Evolutionary conservation across 2,888 invertebrate species (phyloP), one percentile per base, ranked within the genome.

Genomic region (Trilocha varians): DNA sequence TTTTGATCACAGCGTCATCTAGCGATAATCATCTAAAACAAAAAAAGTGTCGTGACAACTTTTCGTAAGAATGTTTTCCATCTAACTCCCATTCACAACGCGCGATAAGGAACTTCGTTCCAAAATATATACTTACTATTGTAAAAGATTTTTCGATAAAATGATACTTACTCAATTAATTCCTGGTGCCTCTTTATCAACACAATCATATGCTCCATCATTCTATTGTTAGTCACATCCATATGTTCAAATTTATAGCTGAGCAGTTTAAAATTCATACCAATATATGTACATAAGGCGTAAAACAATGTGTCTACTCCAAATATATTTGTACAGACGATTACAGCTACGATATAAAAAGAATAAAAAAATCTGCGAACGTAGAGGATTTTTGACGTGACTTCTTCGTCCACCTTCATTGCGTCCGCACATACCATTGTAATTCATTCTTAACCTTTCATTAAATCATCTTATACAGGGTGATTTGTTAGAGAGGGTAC

Each of bases 261-360:
- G 11, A 80, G 50, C 1, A 79, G 54, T 0, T 59, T 55, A 40
- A 80, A 79, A 36, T 82, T 74, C 70, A 80, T 76, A 36, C 65
- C 68, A 0, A 73, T 57, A 46, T 68, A 74, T 0, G 65, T 59
- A 40, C 80, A 79, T 9, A 70, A 57, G 0, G 56, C 56, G 40
- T 68, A 74, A 43, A 74, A 69, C 0, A 78, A 52, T 0, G 67
- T 65, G 38, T 82, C 80, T 0, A 65, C 49, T 0, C 71, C 71
- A 37, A 67, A 65, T 0, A 73, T 43, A 38, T 65, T 66, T 0
- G 55, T n/a, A 2, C 56, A 58, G 0, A 70, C 72, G 13, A 75
- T 55, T 0, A 50, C 35, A 3, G 75, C 80, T 80, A 61, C 14
- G 69, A 70, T 40, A 42, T n/a, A n/a, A n/a, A n/a, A n/a, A n/a